Conservation (phyloP, 2,113 vertebrate species). For the Ammodytes marinus region DNA sequence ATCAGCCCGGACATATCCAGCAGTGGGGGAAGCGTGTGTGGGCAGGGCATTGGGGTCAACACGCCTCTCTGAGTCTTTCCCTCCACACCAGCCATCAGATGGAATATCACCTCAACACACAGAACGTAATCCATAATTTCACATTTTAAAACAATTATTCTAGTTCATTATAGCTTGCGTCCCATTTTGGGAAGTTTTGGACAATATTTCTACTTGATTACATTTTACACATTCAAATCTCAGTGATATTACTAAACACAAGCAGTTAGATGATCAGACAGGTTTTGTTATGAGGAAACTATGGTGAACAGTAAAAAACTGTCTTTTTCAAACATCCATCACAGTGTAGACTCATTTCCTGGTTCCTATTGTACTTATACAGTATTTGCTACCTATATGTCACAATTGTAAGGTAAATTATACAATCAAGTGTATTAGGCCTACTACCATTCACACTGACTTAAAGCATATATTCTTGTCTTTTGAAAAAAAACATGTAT, state of each 20-base stretch:
- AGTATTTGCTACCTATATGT: no score
- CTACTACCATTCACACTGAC: no score
- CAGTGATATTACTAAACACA: neutral
- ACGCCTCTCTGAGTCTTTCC: conserved; percentile 63
- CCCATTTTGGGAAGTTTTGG: neutral
- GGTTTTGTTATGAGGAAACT: no score
- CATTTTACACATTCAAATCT: neutral
- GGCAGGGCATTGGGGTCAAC: conserved; percentile 75
- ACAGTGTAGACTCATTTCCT: no score
- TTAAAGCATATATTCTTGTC: no score
- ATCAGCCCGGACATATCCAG: conserved; percentile 51
- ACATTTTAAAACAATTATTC: neutral
- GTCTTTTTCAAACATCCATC: neutral
- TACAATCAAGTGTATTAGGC: no score
- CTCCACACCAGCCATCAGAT: conserved; percentile 64
- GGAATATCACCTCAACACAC: conserved; percentile 59
- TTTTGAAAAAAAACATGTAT: no score
- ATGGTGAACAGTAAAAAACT: no score
- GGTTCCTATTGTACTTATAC: no score
- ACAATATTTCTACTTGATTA: neutral
- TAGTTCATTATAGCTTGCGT: no score
- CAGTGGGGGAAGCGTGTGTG: conserved; percentile 58
- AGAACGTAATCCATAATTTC: neutral
- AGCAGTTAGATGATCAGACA: neutral
- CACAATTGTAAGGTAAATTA: no score